Evolutionary conservation across 2,113 vertebrate genomes (phyloP).

Genomic region (Zootoca vivipara): DNA sequence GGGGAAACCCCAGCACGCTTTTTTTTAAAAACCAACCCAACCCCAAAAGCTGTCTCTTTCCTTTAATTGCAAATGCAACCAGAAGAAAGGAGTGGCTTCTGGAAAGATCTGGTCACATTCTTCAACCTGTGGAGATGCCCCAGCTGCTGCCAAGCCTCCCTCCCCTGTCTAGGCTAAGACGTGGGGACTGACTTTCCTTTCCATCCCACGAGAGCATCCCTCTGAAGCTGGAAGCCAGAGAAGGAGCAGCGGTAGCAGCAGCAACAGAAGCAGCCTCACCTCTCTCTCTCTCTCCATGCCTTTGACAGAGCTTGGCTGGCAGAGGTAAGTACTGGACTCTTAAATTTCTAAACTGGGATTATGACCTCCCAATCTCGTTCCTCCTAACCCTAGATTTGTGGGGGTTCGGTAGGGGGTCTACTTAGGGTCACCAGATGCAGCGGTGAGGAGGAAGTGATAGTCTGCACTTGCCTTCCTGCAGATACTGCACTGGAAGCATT

Average conservation of each 20-base stretch:
- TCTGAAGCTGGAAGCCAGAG: not conserved
- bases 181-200: not conserved
- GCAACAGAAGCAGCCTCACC: no score
- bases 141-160: not conserved
- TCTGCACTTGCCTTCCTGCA: no score
- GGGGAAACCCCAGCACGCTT: no score
- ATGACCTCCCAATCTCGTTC: not conserved
- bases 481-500: no score
- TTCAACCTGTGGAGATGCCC: not conserved
- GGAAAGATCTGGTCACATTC: not conserved
- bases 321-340: not conserved
- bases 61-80: not conserved
- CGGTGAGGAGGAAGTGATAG: no score
- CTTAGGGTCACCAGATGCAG: not conserved
- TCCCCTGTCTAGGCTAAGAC: not conserved
- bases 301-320: not conserved
- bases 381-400: not conserved
- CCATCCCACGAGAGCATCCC: not conserved
- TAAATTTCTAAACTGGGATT: not conserved
- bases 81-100: not conserved
- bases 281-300: not conserved
- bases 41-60: no score
- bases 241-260: not conserved
- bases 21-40: no score
- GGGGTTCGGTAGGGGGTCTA: not conserved